These are phyloP conservation scores for Drosophila sechellia DNA, from an alignment of 1,140 invertebrate species.

Conservation along the genomic window DNA sequence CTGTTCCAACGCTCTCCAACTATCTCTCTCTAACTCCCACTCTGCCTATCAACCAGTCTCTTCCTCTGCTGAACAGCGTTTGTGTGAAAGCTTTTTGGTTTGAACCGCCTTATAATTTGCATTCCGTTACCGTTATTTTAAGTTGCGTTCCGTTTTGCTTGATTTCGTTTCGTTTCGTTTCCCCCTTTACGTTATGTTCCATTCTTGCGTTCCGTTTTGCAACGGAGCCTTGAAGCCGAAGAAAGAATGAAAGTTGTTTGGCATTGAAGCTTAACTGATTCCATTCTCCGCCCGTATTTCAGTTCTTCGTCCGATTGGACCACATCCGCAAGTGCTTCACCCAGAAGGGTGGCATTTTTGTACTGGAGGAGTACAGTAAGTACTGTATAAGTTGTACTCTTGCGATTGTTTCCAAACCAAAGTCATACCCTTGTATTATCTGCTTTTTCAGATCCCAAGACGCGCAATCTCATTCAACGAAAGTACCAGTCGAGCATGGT, in stretches of 20 bases:
- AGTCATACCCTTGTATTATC: background rate
- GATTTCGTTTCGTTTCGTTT: slow-evolving; percentile 10
- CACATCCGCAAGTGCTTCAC: slow-evolving; percentile 99
- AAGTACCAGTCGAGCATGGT: slow-evolving; percentile 99
- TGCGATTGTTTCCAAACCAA: background rate
- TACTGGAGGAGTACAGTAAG: slow-evolving; percentile 99
- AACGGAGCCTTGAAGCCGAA: slow-evolving; percentile 29
- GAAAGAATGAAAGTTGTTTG: background rate
- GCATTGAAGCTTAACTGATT: slow-evolving; percentile 23
- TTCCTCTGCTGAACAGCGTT: slow-evolving; percentile 25
- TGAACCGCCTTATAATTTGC: slow-evolving; percentile 24
- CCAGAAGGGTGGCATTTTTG: slow-evolving; percentile 99
- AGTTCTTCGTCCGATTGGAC: slow-evolving; percentile 99
- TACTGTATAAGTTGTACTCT: slow-evolving; percentile 8
- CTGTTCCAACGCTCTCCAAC: slow-evolving; percentile 24
- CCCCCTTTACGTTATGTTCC: slow-evolving; percentile 28
- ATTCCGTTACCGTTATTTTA: slow-evolving; percentile 15
- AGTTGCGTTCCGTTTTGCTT: slow-evolving; percentile 22
- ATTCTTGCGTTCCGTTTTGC: slow-evolving; percentile 32
- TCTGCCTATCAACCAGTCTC: slow-evolving; percentile 19
- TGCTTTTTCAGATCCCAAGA: slow-evolving; percentile 95
- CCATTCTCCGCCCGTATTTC: slow-evolving; percentile 86
- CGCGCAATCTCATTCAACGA: slow-evolving; percentile 96
- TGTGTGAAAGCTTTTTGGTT: slow-evolving; percentile 43
- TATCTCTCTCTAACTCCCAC: slow-evolving; percentile 16